Base-by-base conservation (phyloP, 1,140 invertebrate genomes). In the Lepidurus arcticus region DNA sequence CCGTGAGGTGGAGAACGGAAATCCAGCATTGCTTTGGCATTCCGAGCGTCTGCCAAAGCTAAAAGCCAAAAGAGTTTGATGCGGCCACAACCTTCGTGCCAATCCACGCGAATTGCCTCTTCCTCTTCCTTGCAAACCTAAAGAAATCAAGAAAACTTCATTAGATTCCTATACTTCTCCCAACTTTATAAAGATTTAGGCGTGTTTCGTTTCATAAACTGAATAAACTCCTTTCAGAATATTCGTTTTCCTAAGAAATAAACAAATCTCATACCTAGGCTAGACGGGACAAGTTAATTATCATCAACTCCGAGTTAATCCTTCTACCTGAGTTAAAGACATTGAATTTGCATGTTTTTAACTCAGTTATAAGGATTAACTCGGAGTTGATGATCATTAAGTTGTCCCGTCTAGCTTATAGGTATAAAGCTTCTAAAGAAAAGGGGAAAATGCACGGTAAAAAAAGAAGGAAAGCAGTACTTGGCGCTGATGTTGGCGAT, bases 1-100 rank as follows among this genome's bases (percentile, higher is more conserved):
- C 82, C 81, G 34, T 76, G 82, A 47, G 73, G 80, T 43, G 74
- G 77, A 81, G 53, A 92, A 42, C 96, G 88, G 83, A 98, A 97
- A 84, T 99, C 97, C 5, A 98, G 92, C 83, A 98, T 88, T 0
- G 94, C 82, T 85, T 98, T 98, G 1, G 98, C 85, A 0, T 95
- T 98, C 79, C 92, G 90, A 0, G 94, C 93, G 83, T 98, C 96
- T 1, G 96, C 95, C 7, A 98, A 85, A 4, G 95, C 91, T 81
- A 98, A 87, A 0, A 98, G 87, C 96, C 96, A 98, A 84, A 97
- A 98, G 2, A 98, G 86, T 84, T 98, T 98, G 0, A 93, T 96
- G 75, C 96, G 88, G 0, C 96, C 96, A 84, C 96, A 98, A 0
- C 96, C 95, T 85, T 98, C 96, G 83, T 98, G 96, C 11, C 98